phyloP scores from a whole-genome alignment of 2,113 vertebrate species.

The Melanocharis versteri region DNA sequence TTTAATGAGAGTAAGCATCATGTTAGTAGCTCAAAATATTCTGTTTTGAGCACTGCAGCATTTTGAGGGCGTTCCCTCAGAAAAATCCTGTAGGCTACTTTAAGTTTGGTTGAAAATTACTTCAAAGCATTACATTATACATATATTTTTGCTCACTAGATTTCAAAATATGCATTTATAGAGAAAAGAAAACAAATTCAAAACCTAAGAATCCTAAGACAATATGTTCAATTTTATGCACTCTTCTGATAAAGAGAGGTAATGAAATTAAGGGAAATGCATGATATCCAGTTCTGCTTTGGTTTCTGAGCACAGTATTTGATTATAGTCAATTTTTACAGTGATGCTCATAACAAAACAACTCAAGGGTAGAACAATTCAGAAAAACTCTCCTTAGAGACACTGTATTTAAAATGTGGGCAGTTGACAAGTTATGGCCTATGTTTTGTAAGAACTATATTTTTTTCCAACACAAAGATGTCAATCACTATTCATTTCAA shows the following conservation, averaged over 20 bases:
- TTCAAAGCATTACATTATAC: background rate
- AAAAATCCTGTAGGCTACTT: background rate
- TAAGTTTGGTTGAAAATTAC: background rate
- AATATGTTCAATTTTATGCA: background rate
- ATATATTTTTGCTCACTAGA: background rate
- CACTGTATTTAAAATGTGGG: background rate
- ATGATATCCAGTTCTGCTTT: background rate
- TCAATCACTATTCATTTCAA: background rate
- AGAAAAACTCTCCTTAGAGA: background rate
- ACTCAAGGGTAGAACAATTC: background rate
- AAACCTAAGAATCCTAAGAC: background rate
- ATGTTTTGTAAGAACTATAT: background rate
- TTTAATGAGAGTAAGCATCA: background rate
- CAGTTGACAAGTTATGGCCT: background rate
- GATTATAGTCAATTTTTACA: background rate
- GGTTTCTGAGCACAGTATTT: background rate
- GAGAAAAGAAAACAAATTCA: background rate
- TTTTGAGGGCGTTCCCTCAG: background rate
- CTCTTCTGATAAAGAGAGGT: background rate
- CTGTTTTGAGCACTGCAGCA: background rate
- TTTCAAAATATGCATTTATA: background rate
- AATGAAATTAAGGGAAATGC: background rate
- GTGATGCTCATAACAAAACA: background rate
- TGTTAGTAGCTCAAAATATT: background rate
- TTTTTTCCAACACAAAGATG: background rate